Base-by-base conservation (phyloP, 2,797 vertebrate genomes). In the Schizothorax lantsangensis region DNA sequence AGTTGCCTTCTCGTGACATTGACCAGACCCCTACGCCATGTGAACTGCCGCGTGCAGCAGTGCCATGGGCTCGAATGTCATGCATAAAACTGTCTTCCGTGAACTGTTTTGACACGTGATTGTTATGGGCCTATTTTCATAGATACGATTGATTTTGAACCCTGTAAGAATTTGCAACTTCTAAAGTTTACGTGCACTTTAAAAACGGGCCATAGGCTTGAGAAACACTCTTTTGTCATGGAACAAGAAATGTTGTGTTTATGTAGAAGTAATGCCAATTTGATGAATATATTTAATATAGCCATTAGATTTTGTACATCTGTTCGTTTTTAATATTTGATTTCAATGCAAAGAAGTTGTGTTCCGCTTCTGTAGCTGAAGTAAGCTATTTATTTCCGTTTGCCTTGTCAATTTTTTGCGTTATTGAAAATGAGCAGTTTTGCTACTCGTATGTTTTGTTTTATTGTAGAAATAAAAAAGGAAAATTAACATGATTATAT, bases 371-470 rank as follows among this genome's bases (percentile, higher is more conserved):
- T 92, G 91, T 94, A 95, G 93, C 93, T 97, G 95, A 94, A 86
- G 93, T 97, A 88, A 87, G 83, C 83, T 95, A 98, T 98, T 99
- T 99, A 99, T 99, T 98, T 94, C 90, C 91, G 91, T 93, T 94
- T 95, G 84, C 95, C 96, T 90, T 94, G 93, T 94, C 95, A 94
- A 95, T 93, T 94, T 87, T 93, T 92, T 91, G 68, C 90, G 93
- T 94, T 95, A 52, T 94, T 94, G 94, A 68, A 68, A 68, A 68
- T 68, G 96, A 97, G 95, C 86, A 91, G 95, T 94, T 92, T 94
- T 96, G 96, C 97, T 97, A 98, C 96, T 94, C 95, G 94, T 91
- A 95, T 96, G 95, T 96, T 95, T 80, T 91, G 90, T 93, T 94
- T 94, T 91, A 93, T 93, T 95, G 94, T 94, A 91, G 82, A 88